A percentile compares a stretch with the other conserved stretches of the same genome.
Evolutionary conservation across 2,888 invertebrate genomes (phyloP).

Genomic region (Drosophila atripex): DNA sequence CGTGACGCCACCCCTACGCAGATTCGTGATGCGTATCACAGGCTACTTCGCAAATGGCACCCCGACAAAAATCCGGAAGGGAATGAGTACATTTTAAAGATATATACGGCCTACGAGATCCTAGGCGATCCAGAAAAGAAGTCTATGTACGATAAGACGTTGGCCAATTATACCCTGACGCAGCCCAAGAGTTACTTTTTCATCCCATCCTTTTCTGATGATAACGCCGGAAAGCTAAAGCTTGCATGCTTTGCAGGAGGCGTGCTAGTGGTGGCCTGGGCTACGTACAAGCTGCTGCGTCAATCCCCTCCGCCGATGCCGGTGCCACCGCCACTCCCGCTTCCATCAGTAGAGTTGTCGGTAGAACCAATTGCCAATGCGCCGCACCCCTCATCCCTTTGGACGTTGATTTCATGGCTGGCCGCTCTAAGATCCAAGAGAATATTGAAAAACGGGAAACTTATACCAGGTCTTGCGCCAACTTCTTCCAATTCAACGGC

Average conservation of each 20-base stretch:
- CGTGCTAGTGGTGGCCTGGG: not conserved
- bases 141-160: not conserved
- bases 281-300: not conserved
- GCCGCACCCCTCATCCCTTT: not conserved
- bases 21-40: conserved; percentile 47
- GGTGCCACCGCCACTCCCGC: not conserved
- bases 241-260: not conserved
- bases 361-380: not conserved
- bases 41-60: conserved; percentile 49
- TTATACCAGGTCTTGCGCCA: not conserved
- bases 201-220: not conserved
- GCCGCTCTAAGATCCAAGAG: conserved; percentile 2
- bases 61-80: conserved; percentile 46
- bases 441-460: not conserved
- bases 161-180: not conserved
- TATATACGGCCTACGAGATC: conserved; percentile 1
- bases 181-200: not conserved
- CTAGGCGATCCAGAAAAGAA: not conserved
- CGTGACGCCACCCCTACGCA: conserved; percentile 32
- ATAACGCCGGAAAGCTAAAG: not conserved
- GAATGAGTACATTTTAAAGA: not conserved
- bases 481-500: not conserved
- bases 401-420: conserved; percentile 8
- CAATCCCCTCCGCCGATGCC: not conserved
- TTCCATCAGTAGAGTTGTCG: not conserved